These are phyloP conservation scores for Podarcis siculus DNA, from an alignment of 2,797 vertebrate genomes.

Conservation along the genomic window DNA sequence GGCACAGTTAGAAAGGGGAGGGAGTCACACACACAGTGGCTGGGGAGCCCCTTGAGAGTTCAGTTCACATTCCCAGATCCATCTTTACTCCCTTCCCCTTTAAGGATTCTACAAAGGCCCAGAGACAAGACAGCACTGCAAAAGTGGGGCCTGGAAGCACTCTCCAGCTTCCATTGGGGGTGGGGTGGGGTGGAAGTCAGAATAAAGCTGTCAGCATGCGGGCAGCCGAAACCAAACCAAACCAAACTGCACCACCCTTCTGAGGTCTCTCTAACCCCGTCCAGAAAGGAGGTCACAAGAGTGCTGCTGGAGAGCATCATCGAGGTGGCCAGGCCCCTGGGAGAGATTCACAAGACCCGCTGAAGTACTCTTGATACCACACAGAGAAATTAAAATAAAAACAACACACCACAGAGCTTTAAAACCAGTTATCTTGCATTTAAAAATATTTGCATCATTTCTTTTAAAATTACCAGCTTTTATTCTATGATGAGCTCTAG, in stretches of 20 bases:
- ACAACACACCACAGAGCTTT: slow-evolving; percentile 57
- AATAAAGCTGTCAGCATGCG: slow-evolving; percentile 71
- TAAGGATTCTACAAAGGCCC: slow-evolving; percentile 58
- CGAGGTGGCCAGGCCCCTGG: slow-evolving; percentile 57
- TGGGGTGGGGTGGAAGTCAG: slow-evolving; percentile 58
- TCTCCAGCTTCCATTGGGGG: slow-evolving; percentile 54
- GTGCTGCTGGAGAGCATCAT: neutral
- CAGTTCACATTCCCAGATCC: slow-evolving; percentile 67
- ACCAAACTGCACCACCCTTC: slow-evolving; percentile 54
- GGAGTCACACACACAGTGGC: slow-evolving; percentile 56
- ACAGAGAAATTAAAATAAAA: slow-evolving; percentile 48
- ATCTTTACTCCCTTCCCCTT: slow-evolving; percentile 51
- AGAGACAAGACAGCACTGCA: slow-evolving; percentile 51
- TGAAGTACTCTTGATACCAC: slow-evolving; percentile 65
- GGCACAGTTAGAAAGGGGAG: slow-evolving; percentile 68
- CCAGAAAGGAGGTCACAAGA: neutral
- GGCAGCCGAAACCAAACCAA: slow-evolving; percentile 46
- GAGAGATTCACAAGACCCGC: slow-evolving; percentile 58
- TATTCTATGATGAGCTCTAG: slow-evolving; percentile 35
- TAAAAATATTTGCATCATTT: slow-evolving; percentile 54
- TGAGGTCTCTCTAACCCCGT: slow-evolving; percentile 52
- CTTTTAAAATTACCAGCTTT: slow-evolving; percentile 33
- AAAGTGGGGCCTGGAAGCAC: slow-evolving; percentile 60
- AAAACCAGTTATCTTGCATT: slow-evolving; percentile 57
- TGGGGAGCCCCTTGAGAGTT: slow-evolving; percentile 66